Percentiles rank a stretch among this genome's conserved stretches.
phyloP scores from a whole-genome alignment of 2,797 vertebrate genomes.

The Potorous gilbertii region DNA sequence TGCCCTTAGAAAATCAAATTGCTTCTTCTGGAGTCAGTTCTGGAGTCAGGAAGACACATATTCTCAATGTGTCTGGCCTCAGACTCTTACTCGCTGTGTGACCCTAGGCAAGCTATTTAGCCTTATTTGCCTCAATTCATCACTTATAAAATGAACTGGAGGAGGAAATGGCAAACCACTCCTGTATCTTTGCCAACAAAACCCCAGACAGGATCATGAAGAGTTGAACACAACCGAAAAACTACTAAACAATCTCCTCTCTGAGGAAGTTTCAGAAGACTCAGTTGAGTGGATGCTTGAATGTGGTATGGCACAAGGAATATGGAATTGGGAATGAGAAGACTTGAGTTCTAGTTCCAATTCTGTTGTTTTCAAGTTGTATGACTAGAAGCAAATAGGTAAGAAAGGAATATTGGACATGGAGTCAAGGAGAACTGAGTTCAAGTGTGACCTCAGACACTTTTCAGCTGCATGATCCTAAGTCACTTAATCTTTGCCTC shows the following conservation, averaged over 20 bases:
- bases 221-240: neutral
- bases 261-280: neutral
- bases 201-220: neutral
- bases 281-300: neutral
- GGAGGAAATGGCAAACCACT: neutral
- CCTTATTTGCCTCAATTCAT: neutral
- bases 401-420: neutral
- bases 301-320: neutral
- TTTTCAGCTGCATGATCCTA: neutral
- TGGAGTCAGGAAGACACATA: neutral
- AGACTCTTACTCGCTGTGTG: neutral
- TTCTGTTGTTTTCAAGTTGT: neutral
- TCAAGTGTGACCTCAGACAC: neutral
- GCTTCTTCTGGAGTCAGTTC: neutral
- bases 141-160: neutral
- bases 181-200: neutral
- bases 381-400: neutral
- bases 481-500: neutral
- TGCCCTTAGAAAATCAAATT: neutral
- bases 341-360: neutral
- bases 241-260: neutral
- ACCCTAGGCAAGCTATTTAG: neutral
- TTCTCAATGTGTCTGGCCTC: slow-evolving; percentile 11
- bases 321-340: neutral
- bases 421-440: neutral